Evolutionary conservation across 2,888 invertebrate species (phyloP).

Genomic region (Vesta saturnalis): DNA sequence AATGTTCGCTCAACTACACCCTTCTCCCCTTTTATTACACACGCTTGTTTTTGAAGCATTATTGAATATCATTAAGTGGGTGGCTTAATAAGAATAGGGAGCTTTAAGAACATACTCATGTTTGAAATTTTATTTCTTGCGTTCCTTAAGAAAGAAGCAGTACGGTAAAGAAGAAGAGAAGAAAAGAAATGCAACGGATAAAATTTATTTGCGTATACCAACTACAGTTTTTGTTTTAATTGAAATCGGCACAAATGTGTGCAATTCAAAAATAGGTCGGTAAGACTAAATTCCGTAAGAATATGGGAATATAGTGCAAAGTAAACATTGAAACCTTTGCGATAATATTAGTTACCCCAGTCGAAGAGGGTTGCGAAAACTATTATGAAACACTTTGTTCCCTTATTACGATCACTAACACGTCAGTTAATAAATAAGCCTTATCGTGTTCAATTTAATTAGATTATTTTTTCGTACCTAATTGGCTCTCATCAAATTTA

Average conservation of each 20-base stretch:
- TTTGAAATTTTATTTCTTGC: slow-evolving; percentile 32
- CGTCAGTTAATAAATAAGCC: neutral
- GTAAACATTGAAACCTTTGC: neutral
- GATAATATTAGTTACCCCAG: neutral
- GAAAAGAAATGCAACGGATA: neutral
- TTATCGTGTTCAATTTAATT: slow-evolving; percentile 1
- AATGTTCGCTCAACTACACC: slow-evolving; percentile 41
- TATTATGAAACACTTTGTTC: neutral
- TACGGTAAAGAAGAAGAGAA: slow-evolving; percentile 13
- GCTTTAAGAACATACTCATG: slow-evolving; percentile 36
- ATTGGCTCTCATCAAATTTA: neutral
- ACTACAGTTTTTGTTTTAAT: neutral
- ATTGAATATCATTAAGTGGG: slow-evolving; percentile 42
- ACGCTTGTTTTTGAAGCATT: slow-evolving; percentile 41
- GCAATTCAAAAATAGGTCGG: no score
- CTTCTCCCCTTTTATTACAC: slow-evolving; percentile 45
- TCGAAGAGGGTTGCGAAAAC: neutral
- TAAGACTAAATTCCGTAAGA: no score
- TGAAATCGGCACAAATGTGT: neutral
- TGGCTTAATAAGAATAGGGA: slow-evolving; percentile 38
- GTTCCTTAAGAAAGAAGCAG: slow-evolving; percentile 16
- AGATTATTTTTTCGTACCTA: neutral
- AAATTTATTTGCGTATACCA: neutral
- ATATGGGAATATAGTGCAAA: no score
- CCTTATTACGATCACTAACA: slow-evolving; percentile 1